A percentile compares a stretch with the other conserved stretches of the same genome.
These are phyloP conservation scores for Ctena decussata DNA, from an alignment of 2,888 invertebrate genomes.

Conservation along the genomic window DNA sequence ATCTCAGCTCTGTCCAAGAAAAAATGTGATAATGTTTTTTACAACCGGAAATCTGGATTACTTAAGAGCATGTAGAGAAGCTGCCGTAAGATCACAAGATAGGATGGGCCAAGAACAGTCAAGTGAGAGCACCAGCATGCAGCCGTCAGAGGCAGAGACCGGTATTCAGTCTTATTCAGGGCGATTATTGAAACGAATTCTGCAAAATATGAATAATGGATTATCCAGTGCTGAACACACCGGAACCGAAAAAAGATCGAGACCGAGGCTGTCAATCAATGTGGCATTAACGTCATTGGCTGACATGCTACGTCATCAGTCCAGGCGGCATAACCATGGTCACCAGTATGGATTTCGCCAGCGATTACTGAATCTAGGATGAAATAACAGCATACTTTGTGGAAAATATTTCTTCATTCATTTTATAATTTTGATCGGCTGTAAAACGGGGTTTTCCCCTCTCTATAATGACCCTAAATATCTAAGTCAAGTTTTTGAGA, in stretches of 20 bases:
- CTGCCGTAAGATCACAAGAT: background rate
- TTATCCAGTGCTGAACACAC: constrained; percentile 10
- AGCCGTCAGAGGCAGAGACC: background rate
- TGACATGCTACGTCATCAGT: constrained; percentile 47
- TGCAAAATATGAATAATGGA: constrained; percentile 41
- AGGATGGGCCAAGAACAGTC: background rate
- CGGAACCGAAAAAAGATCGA: constrained; percentile 13
- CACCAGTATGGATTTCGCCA: background rate
- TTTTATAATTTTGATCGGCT: too few species aligned
- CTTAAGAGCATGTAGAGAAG: constrained; percentile 23
- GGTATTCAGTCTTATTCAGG: constrained; percentile 25
- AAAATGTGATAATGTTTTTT: constrained; percentile 44
- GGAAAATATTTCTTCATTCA: too few species aligned
- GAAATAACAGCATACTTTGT: too few species aligned
- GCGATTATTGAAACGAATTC: constrained; percentile 36
- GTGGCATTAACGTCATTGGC: constrained; percentile 50
- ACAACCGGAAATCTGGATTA: constrained; percentile 23
- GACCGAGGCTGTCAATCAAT: constrained; percentile 54
- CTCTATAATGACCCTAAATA: too few species aligned
- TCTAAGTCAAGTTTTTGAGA: too few species aligned
- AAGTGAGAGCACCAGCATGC: background rate
- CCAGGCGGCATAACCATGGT: constrained; percentile 6
- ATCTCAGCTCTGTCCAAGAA: constrained; percentile 36
- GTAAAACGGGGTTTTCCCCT: too few species aligned
- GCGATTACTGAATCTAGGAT: background rate